Evolutionary conservation across 2,797 vertebrate genomes (phyloP).

Genomic region (Aratinga solstitialis): DNA sequence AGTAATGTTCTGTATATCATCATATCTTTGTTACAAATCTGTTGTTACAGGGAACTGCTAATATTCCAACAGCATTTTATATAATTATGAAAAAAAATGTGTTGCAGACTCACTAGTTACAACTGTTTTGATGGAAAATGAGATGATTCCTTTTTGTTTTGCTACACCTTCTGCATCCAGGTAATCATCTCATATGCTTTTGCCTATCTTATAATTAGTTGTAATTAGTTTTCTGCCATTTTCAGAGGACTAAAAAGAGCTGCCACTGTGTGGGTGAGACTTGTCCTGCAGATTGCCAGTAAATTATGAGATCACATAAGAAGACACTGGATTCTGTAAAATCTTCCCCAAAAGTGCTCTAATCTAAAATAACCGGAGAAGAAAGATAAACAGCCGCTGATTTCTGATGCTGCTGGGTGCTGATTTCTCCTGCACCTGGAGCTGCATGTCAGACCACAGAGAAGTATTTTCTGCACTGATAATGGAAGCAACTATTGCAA

Average conservation of each 20-base stretch:
- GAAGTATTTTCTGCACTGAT: background rate
- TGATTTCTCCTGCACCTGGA: background rate
- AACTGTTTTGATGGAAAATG: background rate
- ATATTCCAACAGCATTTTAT: background rate
- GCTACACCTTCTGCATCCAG: background rate
- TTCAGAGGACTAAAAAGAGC: background rate
- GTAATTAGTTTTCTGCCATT: background rate
- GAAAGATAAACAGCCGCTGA: background rate
- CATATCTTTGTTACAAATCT: background rate
- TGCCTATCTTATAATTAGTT: background rate
- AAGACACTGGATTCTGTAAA: background rate
- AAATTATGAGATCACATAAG: background rate
- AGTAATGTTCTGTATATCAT: background rate
- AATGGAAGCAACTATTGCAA: background rate
- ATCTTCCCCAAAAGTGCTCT: background rate
- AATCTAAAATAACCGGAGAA: background rate
- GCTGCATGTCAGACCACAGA: background rate
- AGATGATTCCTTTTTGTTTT: background rate
- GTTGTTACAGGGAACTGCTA: background rate
- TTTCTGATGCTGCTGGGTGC: background rate
- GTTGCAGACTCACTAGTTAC: fast-evolving
- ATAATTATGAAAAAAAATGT: background rate
- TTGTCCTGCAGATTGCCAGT: background rate
- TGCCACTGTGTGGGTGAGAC: background rate
- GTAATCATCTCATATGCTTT: background rate